These are phyloP conservation scores for Boloria selene DNA, from an alignment of 2,888 invertebrate species.

Conservation along the genomic window DNA sequence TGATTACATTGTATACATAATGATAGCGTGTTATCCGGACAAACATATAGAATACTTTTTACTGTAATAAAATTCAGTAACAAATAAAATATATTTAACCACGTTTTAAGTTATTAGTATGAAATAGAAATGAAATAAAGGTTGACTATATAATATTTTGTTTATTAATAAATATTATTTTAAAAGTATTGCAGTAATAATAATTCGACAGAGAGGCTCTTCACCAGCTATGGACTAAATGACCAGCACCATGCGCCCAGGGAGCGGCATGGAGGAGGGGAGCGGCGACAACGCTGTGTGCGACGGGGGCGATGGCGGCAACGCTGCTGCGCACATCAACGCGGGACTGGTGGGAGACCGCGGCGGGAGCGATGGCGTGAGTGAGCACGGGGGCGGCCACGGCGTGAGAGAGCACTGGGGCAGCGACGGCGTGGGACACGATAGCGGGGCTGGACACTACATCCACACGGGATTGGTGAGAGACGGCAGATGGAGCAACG, in stretches of 20 bases:
- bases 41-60: too few relatives aligned
- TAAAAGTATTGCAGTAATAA: constrained; percentile 41
- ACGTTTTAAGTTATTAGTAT: too few relatives aligned
- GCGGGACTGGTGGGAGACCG: constrained; percentile 67
- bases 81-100: too few relatives aligned
- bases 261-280: constrained; percentile 56
- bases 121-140: too few relatives aligned
- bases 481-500: constrained; percentile 70
- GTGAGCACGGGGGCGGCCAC: constrained; percentile 46
- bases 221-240: constrained; percentile 64
- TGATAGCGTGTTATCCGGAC: too few relatives aligned
- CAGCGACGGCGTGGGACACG: constrained; percentile 46
- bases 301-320: constrained; percentile 50
- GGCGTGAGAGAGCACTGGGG: constrained; percentile 49
- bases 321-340: constrained; percentile 58
- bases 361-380: constrained; percentile 43
- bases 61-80: too few relatives aligned
- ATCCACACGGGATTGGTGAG: constrained; percentile 77
- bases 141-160: constrained; percentile 18
- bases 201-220: constrained; percentile 64
- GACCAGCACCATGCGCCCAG: constrained; percentile 45
- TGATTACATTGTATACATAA: neutral
- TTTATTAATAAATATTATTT: constrained; percentile 36
- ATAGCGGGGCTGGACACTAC: constrained; percentile 48
- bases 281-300: constrained; percentile 33